These are phyloP conservation scores for Drosophila nr. medialis DNA, from an alignment of 2,888 invertebrate species.

Conservation along the genomic window DNA sequence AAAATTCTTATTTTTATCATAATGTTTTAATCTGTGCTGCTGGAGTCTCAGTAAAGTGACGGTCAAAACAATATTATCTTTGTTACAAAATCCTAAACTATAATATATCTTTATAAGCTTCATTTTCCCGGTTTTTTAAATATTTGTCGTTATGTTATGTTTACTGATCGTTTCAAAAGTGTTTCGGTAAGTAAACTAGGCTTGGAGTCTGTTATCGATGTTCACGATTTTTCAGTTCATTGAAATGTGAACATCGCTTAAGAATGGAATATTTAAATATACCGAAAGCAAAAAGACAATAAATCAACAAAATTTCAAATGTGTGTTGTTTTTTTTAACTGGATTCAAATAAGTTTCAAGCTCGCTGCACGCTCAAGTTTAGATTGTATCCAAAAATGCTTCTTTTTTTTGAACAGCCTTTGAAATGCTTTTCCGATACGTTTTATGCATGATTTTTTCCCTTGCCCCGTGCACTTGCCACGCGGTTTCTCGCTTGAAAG, in stretches of 20 bases:
- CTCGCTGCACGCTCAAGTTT: background rate
- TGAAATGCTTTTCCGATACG: conserved; percentile 25
- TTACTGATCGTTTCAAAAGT: background rate
- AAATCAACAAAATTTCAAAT: background rate
- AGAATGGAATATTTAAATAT: background rate
- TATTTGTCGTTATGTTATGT: too few species aligned
- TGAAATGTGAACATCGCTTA: background rate
- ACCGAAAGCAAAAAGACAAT: background rate
- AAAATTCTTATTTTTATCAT: background rate
- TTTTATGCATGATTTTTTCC: conserved; percentile 12
- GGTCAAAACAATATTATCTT: background rate
- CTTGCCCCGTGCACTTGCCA: conserved; percentile 9
- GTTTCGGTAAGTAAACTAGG: background rate
- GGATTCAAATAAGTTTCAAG: background rate
- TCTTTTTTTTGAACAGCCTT: conserved; percentile 2
- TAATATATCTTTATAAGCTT: background rate
- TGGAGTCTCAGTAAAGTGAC: background rate
- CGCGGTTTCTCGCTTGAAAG: conserved; percentile 51
- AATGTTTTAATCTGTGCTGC: background rate
- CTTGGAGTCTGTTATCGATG: background rate
- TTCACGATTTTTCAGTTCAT: background rate
- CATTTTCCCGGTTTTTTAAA: rapidly evolving
- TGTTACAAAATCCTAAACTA: background rate
- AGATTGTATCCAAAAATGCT: conserved; percentile 2
- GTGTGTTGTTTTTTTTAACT: background rate